A percentile compares a stretch with the other conserved stretches of the same genome.
Conservation (phyloP, 2,888 invertebrate species). For the Stenodera caucasica region DNA sequence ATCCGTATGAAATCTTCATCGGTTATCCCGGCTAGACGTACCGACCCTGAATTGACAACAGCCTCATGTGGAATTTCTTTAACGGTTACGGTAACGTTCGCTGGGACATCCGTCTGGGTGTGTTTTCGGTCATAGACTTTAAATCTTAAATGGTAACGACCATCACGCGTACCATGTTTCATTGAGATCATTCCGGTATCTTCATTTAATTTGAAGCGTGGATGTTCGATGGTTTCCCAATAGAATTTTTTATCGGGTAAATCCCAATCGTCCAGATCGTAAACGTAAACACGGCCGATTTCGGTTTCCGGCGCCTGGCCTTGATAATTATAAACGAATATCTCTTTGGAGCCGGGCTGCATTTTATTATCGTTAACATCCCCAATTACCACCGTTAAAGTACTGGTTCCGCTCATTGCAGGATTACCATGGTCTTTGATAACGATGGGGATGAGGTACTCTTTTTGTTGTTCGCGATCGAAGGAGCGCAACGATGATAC, state of each 20-base stretch:
- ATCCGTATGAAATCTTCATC: conserved; percentile 96
- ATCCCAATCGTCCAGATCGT: conserved; percentile 99
- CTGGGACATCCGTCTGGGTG: conserved; percentile 91
- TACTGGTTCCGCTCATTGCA: conserved; percentile 95
- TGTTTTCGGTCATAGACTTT: conserved; percentile 91
- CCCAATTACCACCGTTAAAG: conserved; percentile 93
- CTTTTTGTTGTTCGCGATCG: conserved; percentile 94
- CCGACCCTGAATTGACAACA: conserved; percentile 92
- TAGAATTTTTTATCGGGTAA: conserved; percentile 96
- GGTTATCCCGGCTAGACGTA: conserved; percentile 88
- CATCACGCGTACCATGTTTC: conserved; percentile 89
- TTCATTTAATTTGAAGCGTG: conserved; percentile 80
- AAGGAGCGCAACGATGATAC: conserved; percentile 92
- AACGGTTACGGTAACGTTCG: conserved; percentile 94
- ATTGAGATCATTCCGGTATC: conserved; percentile 95
- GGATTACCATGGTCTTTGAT: conserved; percentile 97
- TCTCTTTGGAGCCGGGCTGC: conserved; percentile 96
- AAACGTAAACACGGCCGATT: conserved; percentile 86
- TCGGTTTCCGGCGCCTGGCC: conserved; percentile 55
- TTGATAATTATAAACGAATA: conserved; percentile 96
- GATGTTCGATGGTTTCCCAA: conserved; percentile 87
- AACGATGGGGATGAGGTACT: conserved; percentile 94
- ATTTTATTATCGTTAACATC: conserved; percentile 99
- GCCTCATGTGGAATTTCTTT: conserved; percentile 95
- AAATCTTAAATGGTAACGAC: conserved; percentile 77